phyloP scores from a whole-genome alignment of 2,113 vertebrate genomes.

The Zingel zingel region DNA sequence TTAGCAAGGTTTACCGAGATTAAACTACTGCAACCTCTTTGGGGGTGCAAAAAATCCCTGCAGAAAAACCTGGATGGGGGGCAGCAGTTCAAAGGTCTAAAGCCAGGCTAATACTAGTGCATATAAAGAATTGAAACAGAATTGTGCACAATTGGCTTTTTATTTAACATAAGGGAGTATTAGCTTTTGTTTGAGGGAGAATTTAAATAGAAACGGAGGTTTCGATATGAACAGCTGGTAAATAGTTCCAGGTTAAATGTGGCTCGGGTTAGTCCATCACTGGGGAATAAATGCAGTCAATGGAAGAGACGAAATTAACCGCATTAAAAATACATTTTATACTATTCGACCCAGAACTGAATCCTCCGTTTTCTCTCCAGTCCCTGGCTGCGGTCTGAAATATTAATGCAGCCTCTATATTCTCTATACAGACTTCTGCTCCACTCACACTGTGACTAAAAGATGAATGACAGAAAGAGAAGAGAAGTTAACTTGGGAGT shows the following conservation, averaged over 20 bases:
- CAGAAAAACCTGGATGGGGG: too few species aligned
- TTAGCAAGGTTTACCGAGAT: too few species aligned
- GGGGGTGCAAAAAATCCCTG: too few species aligned
- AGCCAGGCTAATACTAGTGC: not conserved
- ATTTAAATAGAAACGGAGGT: not conserved
- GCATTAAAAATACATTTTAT: slow-evolving; percentile 31
- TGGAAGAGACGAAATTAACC: not conserved
- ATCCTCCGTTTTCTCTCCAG: not conserved
- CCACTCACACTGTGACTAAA: not conserved
- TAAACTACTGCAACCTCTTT: too few species aligned
- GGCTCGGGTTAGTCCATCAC: not conserved
- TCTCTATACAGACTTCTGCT: not conserved
- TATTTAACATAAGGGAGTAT: too few species aligned
- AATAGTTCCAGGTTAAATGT: not conserved
- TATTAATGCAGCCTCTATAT: slow-evolving; percentile 15
- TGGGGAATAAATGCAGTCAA: not conserved
- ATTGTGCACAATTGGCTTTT: too few species aligned
- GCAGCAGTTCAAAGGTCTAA: too few species aligned
- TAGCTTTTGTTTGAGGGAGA: too few species aligned
- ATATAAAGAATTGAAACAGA: not conserved
- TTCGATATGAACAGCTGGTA: not conserved
- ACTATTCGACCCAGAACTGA: not conserved
- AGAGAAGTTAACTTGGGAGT: not conserved
- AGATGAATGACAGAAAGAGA: not conserved
- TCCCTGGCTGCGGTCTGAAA: not conserved